These are phyloP conservation scores for Promerops cafer DNA, from an alignment of 2,113 vertebrate genomes.

Conservation along the genomic window DNA sequence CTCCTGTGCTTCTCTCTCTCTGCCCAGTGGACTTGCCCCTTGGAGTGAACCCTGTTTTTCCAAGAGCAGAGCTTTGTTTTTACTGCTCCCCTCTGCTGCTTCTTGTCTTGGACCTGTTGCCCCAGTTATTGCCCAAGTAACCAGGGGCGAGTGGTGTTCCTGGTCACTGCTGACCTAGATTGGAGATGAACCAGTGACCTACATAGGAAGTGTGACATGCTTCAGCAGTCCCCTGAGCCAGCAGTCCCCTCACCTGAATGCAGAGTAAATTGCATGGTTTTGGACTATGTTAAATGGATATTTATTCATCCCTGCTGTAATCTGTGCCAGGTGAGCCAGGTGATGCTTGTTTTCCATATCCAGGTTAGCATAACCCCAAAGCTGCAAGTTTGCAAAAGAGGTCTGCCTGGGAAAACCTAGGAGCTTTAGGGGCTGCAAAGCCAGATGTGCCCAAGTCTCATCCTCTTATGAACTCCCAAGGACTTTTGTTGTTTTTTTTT, in stretches of 20 bases:
- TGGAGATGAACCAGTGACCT: conserved; percentile 26
- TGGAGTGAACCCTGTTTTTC: background rate
- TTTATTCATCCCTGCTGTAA: background rate
- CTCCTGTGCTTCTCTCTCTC: rapidly evolving
- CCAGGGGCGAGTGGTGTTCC: background rate
- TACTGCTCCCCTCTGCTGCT: background rate
- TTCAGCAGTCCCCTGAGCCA: conserved; percentile 12
- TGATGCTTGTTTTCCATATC: background rate
- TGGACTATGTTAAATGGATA: background rate
- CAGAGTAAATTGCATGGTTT: background rate
- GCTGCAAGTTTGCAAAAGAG: background rate
- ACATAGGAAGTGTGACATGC: background rate
- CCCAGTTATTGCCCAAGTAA: background rate
- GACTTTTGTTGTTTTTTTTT: background rate
- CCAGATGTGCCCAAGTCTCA: background rate
- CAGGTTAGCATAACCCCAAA: background rate
- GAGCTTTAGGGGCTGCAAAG: background rate
- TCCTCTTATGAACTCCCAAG: background rate
- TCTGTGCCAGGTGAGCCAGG: conserved; percentile 16
- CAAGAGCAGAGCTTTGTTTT: background rate
- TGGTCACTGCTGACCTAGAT: conserved; percentile 3
- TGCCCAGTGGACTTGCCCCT: background rate
- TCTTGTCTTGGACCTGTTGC: background rate
- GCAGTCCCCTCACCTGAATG: background rate
- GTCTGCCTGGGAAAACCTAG: background rate